Percentiles rank a stretch among this genome's conserved stretches.
Evolutionary conservation across 2,113 vertebrate genomes (phyloP).

Genomic region (Crotalus horridus): DNA sequence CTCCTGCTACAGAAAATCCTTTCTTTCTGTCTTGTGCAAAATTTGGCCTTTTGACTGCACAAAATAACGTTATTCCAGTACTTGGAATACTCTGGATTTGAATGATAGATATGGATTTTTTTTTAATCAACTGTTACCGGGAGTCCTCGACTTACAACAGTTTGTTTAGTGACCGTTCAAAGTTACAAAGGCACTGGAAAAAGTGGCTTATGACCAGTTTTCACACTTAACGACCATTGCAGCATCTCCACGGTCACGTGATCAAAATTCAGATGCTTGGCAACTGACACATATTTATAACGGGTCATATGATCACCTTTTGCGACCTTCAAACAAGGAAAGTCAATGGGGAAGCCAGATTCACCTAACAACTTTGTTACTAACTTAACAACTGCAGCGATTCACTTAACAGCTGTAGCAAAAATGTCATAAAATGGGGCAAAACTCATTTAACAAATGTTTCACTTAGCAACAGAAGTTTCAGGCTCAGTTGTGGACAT

Average conservation of each 20-base stretch:
- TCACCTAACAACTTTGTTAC: no score
- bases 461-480: background rate
- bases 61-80: background rate
- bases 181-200: background rate
- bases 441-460: background rate
- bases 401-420: background rate
- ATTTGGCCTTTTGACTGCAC: background rate
- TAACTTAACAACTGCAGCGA: background rate
- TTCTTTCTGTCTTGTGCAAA: background rate
- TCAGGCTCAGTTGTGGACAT: background rate
- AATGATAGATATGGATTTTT: background rate
- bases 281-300: no score
- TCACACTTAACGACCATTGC: background rate
- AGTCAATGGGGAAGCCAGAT: no score
- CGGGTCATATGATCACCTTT: background rate
- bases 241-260: background rate
- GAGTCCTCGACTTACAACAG: background rate
- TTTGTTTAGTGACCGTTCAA: background rate
- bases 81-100: no score
- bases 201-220: background rate
- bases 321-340: background rate
- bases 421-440: background rate
- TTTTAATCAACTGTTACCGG: background rate
- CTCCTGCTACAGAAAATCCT: background rate
- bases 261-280: background rate